These are phyloP conservation scores for Drosophila nr. fundita DNA, from an alignment of 2,888 invertebrate species.

Conservation along the genomic window DNA sequence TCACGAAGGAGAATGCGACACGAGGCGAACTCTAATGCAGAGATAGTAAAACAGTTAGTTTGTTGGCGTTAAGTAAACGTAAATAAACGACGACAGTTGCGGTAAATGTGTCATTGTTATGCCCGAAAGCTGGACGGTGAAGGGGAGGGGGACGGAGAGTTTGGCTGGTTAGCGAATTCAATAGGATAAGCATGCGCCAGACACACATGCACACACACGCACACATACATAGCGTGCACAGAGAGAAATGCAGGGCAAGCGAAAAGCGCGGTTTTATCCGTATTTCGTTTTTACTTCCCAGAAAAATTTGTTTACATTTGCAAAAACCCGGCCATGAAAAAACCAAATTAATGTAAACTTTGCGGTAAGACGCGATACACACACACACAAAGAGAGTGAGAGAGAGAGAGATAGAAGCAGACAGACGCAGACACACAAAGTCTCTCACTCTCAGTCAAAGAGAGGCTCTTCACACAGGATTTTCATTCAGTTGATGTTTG, in stretches of 20 bases:
- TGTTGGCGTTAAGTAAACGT: constrained; percentile 53
- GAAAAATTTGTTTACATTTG: constrained; percentile 57
- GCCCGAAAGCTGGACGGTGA: constrained; percentile 8
- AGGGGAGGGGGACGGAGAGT: not conserved
- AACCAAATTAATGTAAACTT: constrained; percentile 12
- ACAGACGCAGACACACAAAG: not conserved
- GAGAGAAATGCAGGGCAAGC: constrained; percentile 4
- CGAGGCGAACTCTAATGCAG: not conserved
- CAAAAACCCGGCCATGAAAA: constrained; percentile 40
- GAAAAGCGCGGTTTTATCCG: constrained; percentile 35
- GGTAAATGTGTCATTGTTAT: constrained; percentile 60
- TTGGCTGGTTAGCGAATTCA: constrained; percentile 5
- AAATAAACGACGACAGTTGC: constrained; percentile 60
- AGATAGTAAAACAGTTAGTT: constrained; percentile 51
- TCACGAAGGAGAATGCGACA: not conserved
- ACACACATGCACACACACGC: constrained; percentile 20
- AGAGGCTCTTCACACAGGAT: not conserved
- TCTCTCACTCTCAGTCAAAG: not conserved
- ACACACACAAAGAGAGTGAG: constrained; percentile 18
- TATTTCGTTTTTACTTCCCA: constrained; percentile 6
- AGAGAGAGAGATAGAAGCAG: not conserved
- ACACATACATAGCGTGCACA: not conserved
- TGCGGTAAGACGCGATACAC: constrained; percentile 36
- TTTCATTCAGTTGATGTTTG: not conserved
- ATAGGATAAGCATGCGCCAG: constrained; percentile 57